Evolutionary conservation across 92 coral and sea anemone species (phyloP).

Genomic region (Phymanthus crucifer): DNA sequence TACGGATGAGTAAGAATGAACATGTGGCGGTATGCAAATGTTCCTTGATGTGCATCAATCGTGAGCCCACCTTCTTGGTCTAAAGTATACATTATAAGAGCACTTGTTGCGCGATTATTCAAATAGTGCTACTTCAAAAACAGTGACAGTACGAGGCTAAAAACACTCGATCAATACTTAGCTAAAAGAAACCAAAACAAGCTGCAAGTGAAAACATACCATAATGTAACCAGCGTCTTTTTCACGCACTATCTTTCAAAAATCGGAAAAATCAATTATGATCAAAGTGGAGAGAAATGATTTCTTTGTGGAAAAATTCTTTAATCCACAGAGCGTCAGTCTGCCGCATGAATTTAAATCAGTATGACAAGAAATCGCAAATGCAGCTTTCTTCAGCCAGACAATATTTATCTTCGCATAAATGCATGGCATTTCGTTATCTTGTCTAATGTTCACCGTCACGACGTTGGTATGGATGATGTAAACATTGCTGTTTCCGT

Average conservation of each 20-base stretch:
- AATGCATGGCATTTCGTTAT: conserved; percentile 26
- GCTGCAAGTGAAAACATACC: too few species aligned
- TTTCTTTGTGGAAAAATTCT: background rate
- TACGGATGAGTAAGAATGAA: background rate
- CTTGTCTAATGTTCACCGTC: conserved; percentile 40
- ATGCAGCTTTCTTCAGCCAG: background rate
- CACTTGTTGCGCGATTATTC: background rate
- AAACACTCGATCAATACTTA: background rate
- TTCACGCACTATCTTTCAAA: too few species aligned
- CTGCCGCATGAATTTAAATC: background rate
- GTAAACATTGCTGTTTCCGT: conserved; percentile 75
- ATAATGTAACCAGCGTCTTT: too few species aligned
- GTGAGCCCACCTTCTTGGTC: background rate
- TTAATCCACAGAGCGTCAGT: background rate
- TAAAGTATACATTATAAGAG: background rate
- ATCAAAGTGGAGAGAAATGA: too few species aligned
- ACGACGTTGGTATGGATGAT: conserved; percentile 60
- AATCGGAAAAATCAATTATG: too few species aligned
- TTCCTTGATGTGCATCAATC: background rate
- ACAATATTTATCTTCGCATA: conserved; percentile 3
- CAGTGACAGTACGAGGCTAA: background rate
- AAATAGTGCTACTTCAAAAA: background rate
- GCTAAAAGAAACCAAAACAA: background rate
- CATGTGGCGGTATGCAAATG: conserved; percentile 33
- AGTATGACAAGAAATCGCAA: background rate